Evolutionary conservation across 2,888 invertebrate genomes (phyloP).

Genomic region (Listrodromus nycthemerus): DNA sequence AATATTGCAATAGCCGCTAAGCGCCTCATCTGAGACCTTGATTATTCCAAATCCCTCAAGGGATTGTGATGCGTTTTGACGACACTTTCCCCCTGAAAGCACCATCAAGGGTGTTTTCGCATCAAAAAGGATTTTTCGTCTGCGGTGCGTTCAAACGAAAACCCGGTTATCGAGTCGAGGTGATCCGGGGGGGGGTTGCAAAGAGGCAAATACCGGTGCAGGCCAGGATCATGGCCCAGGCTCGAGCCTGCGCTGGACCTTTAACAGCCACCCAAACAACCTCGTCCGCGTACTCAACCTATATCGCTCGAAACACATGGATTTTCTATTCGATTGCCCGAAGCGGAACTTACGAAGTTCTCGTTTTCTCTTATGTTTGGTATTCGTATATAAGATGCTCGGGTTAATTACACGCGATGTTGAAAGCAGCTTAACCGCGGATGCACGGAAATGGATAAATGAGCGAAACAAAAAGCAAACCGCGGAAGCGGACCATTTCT

Average conservation of each 20-base stretch:
- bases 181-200: too few species aligned
- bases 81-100: too few species aligned
- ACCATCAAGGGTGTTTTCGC: too few species aligned
- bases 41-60: too few species aligned
- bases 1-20: too few species aligned
- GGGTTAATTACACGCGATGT: background rate
- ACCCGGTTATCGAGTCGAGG: background rate
- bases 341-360: background rate
- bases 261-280: background rate
- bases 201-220: too few species aligned
- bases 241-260: too few species aligned
- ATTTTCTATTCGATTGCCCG: background rate
- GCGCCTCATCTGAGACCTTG: too few species aligned
- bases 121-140: background rate
- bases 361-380: background rate
- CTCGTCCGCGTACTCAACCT: background rate
- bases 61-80: too few species aligned
- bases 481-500: conserved; percentile 60
- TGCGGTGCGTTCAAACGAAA: background rate
- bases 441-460: background rate
- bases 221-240: too few species aligned
- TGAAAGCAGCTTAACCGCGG: conserved; percentile 1
- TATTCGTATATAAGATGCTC: background rate
- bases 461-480: background rate
- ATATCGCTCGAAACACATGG: background rate